phyloP scores from a whole-genome alignment of 2,113 vertebrate genomes.

The Siniperca chuatsi region DNA sequence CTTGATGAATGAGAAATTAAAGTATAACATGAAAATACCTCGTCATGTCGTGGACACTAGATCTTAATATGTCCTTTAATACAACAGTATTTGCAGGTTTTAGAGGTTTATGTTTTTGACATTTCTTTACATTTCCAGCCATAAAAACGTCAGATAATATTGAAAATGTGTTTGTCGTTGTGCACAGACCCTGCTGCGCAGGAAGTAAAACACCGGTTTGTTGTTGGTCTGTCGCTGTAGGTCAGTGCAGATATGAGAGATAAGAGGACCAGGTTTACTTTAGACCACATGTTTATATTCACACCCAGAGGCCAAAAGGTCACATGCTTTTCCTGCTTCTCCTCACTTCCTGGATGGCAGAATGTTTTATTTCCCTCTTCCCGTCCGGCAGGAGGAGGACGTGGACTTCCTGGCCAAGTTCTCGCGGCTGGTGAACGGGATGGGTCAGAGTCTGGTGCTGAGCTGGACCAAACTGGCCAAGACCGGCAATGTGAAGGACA shows the following conservation, averaged over 20 bases:
- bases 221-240: not conserved
- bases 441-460: conserved; percentile 97
- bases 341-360: not conserved
- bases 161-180: too few relatives aligned
- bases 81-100: too few relatives aligned
- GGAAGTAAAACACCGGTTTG: too few relatives aligned
- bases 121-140: too few relatives aligned
- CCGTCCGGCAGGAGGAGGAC: conserved; percentile 91
- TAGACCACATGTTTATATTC: not conserved
- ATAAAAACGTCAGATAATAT: too few relatives aligned
- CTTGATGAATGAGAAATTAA: too few relatives aligned
- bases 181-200: too few relatives aligned
- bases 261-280: not conserved
- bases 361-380: conserved; percentile 1
- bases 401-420: conserved; percentile 99
- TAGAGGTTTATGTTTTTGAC: too few relatives aligned
- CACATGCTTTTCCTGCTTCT: not conserved
- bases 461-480: conserved; percentile 97
- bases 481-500: conserved; percentile 87
- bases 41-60: too few relatives aligned
- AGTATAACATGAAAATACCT: too few relatives aligned
- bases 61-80: too few relatives aligned
- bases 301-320: conserved; percentile 79
- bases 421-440: conserved; percentile 96
- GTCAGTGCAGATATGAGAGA: not conserved